Base-by-base conservation (phyloP, 2,888 invertebrate genomes). In the Pseudoips prasinana region DNA sequence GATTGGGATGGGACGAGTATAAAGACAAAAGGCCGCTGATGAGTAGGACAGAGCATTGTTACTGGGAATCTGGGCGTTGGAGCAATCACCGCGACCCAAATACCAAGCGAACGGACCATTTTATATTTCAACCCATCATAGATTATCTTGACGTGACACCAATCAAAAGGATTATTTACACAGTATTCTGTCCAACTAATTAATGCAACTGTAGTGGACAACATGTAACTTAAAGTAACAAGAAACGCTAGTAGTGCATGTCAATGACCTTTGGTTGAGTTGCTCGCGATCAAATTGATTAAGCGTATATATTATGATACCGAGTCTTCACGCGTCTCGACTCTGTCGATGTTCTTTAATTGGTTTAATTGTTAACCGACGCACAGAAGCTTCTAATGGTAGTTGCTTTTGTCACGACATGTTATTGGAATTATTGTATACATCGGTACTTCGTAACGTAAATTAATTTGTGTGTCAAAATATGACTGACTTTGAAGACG, bases 221-320 rank as follows among this genome's bases (percentile, higher is more conserved):
- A 37, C 25, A 33, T 40, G 41, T 38, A 41, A 44, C 46, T 47
- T 42, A 47, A 49, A 45, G 54, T 46, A 52, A 50, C 45, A 44
- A 54, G 50, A 43, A 48, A 49, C 39, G 45, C 39, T 53, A 33
- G 43, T 32, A n/a, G n/a, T 39, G 54, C 33, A 57, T 63, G 74
- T 64, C 68, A 70, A 66, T 66, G 83, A 83, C 78, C 85, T 11
- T 48, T 49, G 31, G 60, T 58, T 64, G 61, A 70, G 69, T 68
- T 64, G 66, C 66, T 62, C 64, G 68, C 66, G 74, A 81, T 73
- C 77, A 72, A 80, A 79, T 81, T 81, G 80, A 85, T 83, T 77
- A 75, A 74, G 64, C 63, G 73, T n/a, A n/a, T n/a, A 73, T 80
- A 76, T 79, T 76, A 76, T 73, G 73, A 76, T 79, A 72, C n/a